These are phyloP conservation scores for Papilio xuthus DNA, from an alignment of 1,140 invertebrate genomes.

Conservation along the genomic window DNA sequence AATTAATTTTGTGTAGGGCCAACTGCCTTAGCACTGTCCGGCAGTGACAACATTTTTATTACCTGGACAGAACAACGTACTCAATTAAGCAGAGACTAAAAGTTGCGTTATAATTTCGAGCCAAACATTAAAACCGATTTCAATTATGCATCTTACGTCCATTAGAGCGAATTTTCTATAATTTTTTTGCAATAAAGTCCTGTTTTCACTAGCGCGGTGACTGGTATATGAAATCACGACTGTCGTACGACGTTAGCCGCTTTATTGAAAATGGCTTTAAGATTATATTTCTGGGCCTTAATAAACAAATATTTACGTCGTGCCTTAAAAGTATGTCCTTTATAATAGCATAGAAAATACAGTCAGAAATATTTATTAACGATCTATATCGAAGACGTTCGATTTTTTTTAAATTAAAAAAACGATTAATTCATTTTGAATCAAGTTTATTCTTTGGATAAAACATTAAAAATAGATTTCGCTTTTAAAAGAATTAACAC, in stretches of 20 bases:
- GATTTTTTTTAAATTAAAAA: neutral
- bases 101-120: neutral
- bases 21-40: neutral
- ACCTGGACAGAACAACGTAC: neutral
- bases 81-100: neutral
- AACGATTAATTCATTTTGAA: neutral
- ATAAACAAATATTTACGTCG: no score
- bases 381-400: neutral
- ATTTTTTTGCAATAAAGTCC: no score
- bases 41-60: neutral
- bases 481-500: neutral
- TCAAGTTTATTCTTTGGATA: neutral
- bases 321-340: neutral
- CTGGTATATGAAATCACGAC: no score
- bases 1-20: neutral
- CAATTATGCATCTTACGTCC: no score
- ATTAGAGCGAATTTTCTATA: no score
- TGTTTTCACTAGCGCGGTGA: no score
- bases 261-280: neutral
- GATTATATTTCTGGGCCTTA: neutral
- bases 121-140: no score
- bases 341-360: neutral
- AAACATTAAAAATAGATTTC: neutral
- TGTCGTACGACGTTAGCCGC: no score
- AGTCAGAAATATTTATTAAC: neutral